These are phyloP conservation scores for Drosophila asahinai DNA, from an alignment of 1,140 invertebrate species.

Conservation along the genomic window DNA sequence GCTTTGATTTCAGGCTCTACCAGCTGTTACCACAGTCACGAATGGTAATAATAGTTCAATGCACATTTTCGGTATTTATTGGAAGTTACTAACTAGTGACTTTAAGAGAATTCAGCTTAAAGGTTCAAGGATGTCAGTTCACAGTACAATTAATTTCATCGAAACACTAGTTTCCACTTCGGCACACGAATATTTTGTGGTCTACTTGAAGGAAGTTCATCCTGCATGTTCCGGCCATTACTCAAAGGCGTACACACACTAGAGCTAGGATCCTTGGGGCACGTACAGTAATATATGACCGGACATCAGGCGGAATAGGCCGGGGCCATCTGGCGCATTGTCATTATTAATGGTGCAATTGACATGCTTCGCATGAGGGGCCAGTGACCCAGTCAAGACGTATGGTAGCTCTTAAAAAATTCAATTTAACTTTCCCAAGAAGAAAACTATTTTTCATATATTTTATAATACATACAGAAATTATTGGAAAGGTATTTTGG, in stretches of 20 bases:
- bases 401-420: background rate
- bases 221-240: conserved; percentile 12
- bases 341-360: conserved; percentile 21
- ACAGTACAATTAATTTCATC: conserved; percentile 3
- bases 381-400: background rate
- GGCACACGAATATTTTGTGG: background rate
- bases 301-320: conserved; percentile 15
- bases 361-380: background rate
- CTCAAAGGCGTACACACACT: conserved; percentile 15
- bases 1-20: too few species aligned
- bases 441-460: too few species aligned
- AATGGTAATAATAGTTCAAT: background rate
- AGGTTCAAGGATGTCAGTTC: background rate
- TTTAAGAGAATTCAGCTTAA: too few species aligned
- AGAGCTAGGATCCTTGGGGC: conserved; percentile 8
- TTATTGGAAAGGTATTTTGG: background rate
- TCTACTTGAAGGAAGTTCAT: conserved; percentile 6
- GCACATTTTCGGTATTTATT: background rate
- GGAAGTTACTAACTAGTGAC: background rate
- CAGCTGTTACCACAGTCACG: background rate
- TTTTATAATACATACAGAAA: too few species aligned
- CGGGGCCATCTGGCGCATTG: conserved; percentile 6
- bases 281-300: conserved; percentile 34
- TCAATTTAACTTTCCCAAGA: background rate
- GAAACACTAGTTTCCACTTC: conserved; percentile 5